Conservation (phyloP, 2,888 invertebrate species). For the Parasteatoda lunata region DNA sequence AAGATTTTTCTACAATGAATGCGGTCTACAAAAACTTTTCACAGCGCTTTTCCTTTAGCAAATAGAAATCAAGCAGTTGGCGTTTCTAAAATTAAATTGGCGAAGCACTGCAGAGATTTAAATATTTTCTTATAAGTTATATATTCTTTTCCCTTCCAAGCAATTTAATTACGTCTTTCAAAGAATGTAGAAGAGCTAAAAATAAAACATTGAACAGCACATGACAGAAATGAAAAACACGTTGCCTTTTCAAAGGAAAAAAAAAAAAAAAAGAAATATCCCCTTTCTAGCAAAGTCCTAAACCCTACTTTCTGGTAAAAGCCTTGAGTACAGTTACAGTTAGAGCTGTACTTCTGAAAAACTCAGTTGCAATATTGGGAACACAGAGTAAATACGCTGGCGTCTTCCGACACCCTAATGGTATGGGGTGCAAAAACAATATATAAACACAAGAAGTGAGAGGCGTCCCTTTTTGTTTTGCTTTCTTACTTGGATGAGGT, state of each 20-base stretch:
- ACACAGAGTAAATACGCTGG: slow-evolving; percentile 14
- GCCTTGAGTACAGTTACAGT: neutral
- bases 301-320: slow-evolving; percentile 1
- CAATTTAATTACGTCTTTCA: too few relatives aligned
- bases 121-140: too few relatives aligned
- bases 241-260: neutral
- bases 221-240: neutral
- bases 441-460: slow-evolving; percentile 10
- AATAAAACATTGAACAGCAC: too few relatives aligned
- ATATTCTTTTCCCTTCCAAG: too few relatives aligned
- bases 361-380: slow-evolving; percentile 5
- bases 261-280: neutral
- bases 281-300: neutral
- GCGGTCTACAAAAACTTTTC: too few relatives aligned
- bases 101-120: too few relatives aligned
- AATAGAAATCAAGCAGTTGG: too few relatives aligned
- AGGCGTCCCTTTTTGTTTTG: slow-evolving; percentile 2
- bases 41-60: too few relatives aligned
- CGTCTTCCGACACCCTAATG: slow-evolving; percentile 17
- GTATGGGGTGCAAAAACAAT: slow-evolving; percentile 11
- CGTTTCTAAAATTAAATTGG: too few relatives aligned
- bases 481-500: neutral
- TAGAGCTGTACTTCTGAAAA: neutral
- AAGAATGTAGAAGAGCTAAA: too few relatives aligned
- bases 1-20: too few relatives aligned